Base-by-base conservation (phyloP, 2,888 invertebrate species). In the Zaprionus obscuricornis region DNA sequence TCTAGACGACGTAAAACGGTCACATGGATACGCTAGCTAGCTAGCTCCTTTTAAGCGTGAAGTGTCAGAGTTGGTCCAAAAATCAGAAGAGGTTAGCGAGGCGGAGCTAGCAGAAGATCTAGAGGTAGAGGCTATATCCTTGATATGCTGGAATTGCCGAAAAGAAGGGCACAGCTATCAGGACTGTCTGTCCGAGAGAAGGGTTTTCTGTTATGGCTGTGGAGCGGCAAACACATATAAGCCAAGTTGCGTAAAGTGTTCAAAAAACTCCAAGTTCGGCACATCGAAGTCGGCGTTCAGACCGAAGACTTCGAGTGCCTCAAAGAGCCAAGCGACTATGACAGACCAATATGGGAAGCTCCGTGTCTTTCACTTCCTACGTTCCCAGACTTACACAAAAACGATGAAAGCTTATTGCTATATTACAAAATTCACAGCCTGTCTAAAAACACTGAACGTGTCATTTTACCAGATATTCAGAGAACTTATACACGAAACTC, bases 201-300 rank as follows among this genome's bases (percentile, higher is more conserved):
- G 24, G 10, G 11, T 42, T 6, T 42, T 51, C 24, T 51, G 33
- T 13, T 42, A 42, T 18, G 33, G 42, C 10, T 51, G 42, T 33
- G 42, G 42, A 0, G 11, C 6, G 2, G 3, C 31, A 1, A 31
- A 36, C 34, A 45, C 33, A 1, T 29, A 14, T 7, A 34, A 16
- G 11, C 31, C 31, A 7, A 31, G 20, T 6, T 42, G 29, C 8
- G 22, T 10, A 31, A 50, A 31, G 18, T 37, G 26, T 11, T 11
- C 18, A 27, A 42, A 50, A 40, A 42, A 18, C 40, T 29, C 1
- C 29, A 17, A 27, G 22, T 16, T 5, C 18, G 29, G 42, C 31
- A 24, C 16, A 42, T 18, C 37, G 36, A 36, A 11, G 20, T 27
- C 26, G 11, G 27, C 39, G 29, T 27, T 17, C 29, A 39, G 13